Evolutionary conservation across 2,888 invertebrate species (phyloP).

Genomic region (Troides helena): DNA sequence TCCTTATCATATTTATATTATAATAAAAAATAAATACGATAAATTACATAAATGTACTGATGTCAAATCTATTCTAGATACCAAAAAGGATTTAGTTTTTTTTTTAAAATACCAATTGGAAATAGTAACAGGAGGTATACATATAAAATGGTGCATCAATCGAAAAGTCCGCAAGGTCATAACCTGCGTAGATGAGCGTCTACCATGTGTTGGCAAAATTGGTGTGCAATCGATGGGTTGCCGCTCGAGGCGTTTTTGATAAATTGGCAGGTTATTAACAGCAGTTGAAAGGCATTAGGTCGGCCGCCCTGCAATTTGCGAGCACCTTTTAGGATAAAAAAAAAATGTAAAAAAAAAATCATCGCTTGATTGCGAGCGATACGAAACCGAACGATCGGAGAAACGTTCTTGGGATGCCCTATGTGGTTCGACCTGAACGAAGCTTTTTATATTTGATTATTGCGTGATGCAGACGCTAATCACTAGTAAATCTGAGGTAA

Average conservation of each 20-base stretch:
- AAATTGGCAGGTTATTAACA: constrained; percentile 81
- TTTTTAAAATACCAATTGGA: background rate
- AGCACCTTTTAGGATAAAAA: constrained; percentile 64
- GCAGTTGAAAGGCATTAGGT: constrained; percentile 80
- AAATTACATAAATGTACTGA: no score
- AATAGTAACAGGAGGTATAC: background rate
- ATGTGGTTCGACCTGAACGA: background rate
- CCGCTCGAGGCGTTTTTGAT: constrained; percentile 70
- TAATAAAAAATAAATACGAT: no score
- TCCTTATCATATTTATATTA: no score
- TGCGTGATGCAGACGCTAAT: background rate
- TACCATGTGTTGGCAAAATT: constrained; percentile 40
- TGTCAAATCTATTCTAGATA: background rate
- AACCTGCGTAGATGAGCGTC: constrained; percentile 2
- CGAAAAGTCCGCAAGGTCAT: constrained; percentile 3
- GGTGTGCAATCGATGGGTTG: constrained; percentile 48
- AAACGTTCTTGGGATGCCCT: constrained; percentile 47
- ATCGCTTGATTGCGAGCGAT: constrained; percentile 67
- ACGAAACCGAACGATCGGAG: constrained; percentile 51
- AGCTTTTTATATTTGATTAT: background rate
- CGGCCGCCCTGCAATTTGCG: constrained; percentile 76
- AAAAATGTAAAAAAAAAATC: constrained; percentile 72
- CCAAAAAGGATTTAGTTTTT: background rate
- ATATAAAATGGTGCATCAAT: background rate
- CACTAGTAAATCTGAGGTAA: background rate